A percentile compares a stretch with the other conserved stretches of the same genome.
Evolutionary conservation across 1,140 invertebrate genomes (phyloP).

Genomic region (Aphelinus atriplicis): DNA sequence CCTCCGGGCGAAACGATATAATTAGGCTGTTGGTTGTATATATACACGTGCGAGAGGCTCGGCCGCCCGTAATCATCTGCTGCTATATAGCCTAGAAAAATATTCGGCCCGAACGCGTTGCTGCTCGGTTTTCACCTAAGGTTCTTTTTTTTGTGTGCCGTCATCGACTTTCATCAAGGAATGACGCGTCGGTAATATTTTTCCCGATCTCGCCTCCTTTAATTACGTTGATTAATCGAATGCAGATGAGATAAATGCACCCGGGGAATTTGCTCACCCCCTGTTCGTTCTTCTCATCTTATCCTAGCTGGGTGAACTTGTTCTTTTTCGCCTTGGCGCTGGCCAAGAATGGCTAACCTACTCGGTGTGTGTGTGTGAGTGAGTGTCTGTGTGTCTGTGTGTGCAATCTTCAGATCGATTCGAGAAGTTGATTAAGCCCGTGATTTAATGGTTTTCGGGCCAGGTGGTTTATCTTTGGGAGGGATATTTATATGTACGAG

Average conservation of each 20-base stretch:
- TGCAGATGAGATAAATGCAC: conserved; percentile 36
- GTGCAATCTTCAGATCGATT: conserved; percentile 32
- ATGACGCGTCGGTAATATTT: conserved; percentile 25
- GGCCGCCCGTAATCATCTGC: neutral
- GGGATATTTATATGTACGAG: neutral
- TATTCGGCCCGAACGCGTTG: neutral
- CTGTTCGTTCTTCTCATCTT: neutral
- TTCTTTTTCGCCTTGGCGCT: too few relatives aligned
- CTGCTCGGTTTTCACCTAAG: neutral
- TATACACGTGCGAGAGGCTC: neutral
- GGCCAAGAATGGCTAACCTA: too few relatives aligned
- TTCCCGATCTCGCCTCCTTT: conserved; percentile 24
- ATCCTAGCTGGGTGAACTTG: too few relatives aligned
- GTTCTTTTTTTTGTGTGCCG: neutral
- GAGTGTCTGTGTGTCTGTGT: neutral
- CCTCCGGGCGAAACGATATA: conserved; percentile 8
- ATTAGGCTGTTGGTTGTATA: conserved; percentile 26
- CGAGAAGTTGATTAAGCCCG: conserved; percentile 29
- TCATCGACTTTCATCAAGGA: conserved; percentile 33
- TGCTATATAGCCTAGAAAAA: conserved; percentile 1
- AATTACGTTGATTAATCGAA: conserved; percentile 40
- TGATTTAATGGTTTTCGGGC: conserved; percentile 35
- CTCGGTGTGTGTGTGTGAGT: too few relatives aligned
- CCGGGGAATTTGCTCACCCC: neutral
- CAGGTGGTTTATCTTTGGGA: conserved; percentile 17